Base-by-base conservation (phyloP, 2,888 invertebrate genomes). In the Rhagium mordax region DNA sequence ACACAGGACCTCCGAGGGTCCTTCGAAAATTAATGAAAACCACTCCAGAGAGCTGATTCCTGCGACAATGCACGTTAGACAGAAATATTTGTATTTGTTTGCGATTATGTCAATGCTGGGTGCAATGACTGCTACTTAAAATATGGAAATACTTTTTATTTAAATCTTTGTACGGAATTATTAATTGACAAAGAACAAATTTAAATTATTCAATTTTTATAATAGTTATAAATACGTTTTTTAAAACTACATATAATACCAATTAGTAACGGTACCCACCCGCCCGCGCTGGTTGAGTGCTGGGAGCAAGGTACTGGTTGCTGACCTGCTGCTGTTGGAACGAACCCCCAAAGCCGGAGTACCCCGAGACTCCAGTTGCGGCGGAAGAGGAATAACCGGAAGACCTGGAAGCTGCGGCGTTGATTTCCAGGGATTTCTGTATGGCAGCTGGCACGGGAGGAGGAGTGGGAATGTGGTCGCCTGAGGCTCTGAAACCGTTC, bases 401-500 rank as follows among this genome's bases (percentile, higher is more conserved):
- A 10, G 53, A 13, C 0, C 33, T 20, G 6, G 20, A 24, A 48
- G 65, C 48, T 8, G 70, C 64, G 8, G 65, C 60, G 41, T 66
- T 76, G 21, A 61, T 15, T 16, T 60, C 71, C n/a, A 78, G 24
- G 13, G 75, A 75, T 60, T 55, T 76, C 47, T 70, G 71, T 15
- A 76, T 78, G n/a, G 69, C 71, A 55, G 66, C 76, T 21, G 78
- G 76, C 27, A 78, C 57, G 16, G 78, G 76, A 18, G 78, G 78
- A 8, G 78, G 72, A 13, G 77, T 78, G 15, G 79, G 79, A 13
- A 79, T 64, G 60, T 79, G 79, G n/a, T 76, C 76, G 15, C 79
- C 79, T 53, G 61, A 41, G 3, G 75, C 70, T 27, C 74, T 66
- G 47, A 75, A 78, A 90, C 67, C 92, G 73, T 90, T 91, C 82